Percentiles rank a stretch among this genome's conserved stretches.
Evolutionary conservation across 1,140 invertebrate genomes (phyloP).

Genomic region (Hyles vespertilio): DNA sequence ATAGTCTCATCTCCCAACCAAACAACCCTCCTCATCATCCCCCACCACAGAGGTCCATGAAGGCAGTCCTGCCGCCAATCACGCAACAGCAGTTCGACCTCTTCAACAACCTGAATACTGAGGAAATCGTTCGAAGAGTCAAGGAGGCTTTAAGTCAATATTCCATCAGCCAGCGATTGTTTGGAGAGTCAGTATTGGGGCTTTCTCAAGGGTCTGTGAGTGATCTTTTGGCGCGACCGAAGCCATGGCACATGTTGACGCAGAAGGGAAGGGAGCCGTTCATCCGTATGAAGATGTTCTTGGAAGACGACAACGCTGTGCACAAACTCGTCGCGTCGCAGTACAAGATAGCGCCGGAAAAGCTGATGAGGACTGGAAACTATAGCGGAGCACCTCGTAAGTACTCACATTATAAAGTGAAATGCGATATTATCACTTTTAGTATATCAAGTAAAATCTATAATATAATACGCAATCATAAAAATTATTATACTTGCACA

Average conservation of each 20-base stretch:
- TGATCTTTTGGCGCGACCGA: conserved; percentile 94
- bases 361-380: conserved; percentile 95
- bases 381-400: conserved; percentile 90
- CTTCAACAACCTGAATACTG: conserved; percentile 98
- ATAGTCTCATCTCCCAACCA: conserved; percentile 95
- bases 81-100: conserved; percentile 99
- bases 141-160: conserved; percentile 99
- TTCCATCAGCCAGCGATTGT: conserved; percentile 98
- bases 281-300: conserved; percentile 98
- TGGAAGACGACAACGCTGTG: conserved; percentile 97
- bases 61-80: conserved; percentile 97
- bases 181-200: conserved; percentile 97
- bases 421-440: background rate
- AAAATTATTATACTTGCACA: background rate
- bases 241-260: conserved; percentile 98
- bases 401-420: conserved; percentile 48
- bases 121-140: conserved; percentile 98
- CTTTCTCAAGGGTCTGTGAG: conserved; percentile 97
- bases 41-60: conserved; percentile 89
- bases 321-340: conserved; percentile 97
- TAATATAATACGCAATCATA: background rate
- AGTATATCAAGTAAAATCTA: background rate
- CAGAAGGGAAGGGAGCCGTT: conserved; percentile 98
- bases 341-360: conserved; percentile 98
- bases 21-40: conserved; percentile 88